Conservation (phyloP, 2,113 vertebrate species). For the Cephalopholis sonnerati region DNA sequence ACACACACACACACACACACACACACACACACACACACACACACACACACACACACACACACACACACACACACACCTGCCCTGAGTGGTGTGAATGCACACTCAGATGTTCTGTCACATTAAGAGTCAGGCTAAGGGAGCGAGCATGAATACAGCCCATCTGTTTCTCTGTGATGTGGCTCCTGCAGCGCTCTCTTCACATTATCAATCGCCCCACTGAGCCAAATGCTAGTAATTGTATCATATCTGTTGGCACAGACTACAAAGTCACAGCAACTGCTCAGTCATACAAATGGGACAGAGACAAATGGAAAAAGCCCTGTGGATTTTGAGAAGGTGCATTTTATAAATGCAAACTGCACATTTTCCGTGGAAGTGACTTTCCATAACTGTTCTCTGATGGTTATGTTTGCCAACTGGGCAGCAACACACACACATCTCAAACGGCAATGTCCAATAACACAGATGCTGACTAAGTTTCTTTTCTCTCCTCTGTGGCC, state of each 20-base stretch:
- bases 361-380: slow-evolving; percentile 26
- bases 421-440: slow-evolving; percentile 1
- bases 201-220: slow-evolving; percentile 42
- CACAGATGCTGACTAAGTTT: not conserved
- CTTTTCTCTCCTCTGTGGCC: not conserved
- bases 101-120: slow-evolving; percentile 13
- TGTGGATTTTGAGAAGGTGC: slow-evolving; percentile 18
- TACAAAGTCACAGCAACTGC: slow-evolving; percentile 54
- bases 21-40: no score
- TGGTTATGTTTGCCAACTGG: slow-evolving; percentile 13
- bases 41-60: no score
- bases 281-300: slow-evolving; percentile 31
- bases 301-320: slow-evolving; percentile 42
- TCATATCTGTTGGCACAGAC: slow-evolving; percentile 52
- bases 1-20: not conserved
- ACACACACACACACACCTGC: not conserved
- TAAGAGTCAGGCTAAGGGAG: slow-evolving; percentile 19
- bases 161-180: slow-evolving; percentile 53
- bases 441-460: not conserved
- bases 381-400: slow-evolving; percentile 1
- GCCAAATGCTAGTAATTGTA: slow-evolving; percentile 55
- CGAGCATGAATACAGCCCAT: slow-evolving; percentile 32
- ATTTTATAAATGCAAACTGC: slow-evolving; percentile 36
- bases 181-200: slow-evolving; percentile 48
- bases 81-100: slow-evolving; percentile 6